Evolutionary conservation across 1,140 invertebrate genomes (phyloP), one percentile per base, ranked within the genome.

Genomic region (Pantala flavescens): DNA sequence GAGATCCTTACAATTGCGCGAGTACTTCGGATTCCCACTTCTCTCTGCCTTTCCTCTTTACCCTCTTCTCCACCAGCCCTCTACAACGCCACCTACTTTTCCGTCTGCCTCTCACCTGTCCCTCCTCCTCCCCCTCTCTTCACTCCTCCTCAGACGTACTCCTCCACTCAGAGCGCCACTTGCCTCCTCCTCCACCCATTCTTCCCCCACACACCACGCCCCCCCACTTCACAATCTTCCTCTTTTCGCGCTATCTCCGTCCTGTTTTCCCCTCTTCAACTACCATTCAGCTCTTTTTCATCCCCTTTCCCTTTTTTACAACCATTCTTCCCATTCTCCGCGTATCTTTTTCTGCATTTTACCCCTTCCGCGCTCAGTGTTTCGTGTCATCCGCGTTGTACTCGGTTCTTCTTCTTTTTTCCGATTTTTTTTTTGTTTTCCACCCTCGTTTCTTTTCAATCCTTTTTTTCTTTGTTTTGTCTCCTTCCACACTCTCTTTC

Each of bases 1-100:
- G 49, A 63, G n/a, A 63, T 63, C 49, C 49, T 63, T 63, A 21
- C 49, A 63, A 63, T 63, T 63, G 49, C 49, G 49, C 49, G n/a
- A 63, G 49, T 63, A 63, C 49, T 63, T 63, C n/a, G 3, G 12
- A 63, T 19, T 5, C n/a, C 49, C 49, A 7, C 49, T 21, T 21
- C 49, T 21, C 49, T 21, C 49, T 21, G 49, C 49, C 49, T 21
- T 21, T 16, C 49, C 49, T 21, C 12, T 16, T 21, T 21, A 16
- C 14, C 49, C 49, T 19, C 49, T 16, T 5, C 49, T 21, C n/a
- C 12, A 3, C 16, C 49, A 19, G 5, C 49, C 49, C 49, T 21
- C 49, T 19, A 3, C 49, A 16, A 3, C 49, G n/a, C 49, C 49
- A 63, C 49, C 14, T 21, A 21, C 49, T 21, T 63, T 63, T 63